Evolutionary conservation across 2,888 invertebrate genomes (phyloP).

Genomic region (Cephus pygmeus): DNA sequence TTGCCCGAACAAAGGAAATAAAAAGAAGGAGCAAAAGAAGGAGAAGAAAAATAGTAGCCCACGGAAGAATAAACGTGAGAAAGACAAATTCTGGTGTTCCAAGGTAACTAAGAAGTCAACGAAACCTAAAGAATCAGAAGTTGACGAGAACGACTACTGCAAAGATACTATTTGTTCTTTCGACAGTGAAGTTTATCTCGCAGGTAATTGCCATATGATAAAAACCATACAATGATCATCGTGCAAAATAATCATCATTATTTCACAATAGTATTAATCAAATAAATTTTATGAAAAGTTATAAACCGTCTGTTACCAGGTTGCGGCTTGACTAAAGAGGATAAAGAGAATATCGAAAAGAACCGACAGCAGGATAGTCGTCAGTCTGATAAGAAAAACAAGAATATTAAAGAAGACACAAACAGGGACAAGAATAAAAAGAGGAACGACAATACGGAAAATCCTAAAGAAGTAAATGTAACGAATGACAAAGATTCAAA

Average conservation of each 20-base stretch:
- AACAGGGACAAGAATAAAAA: background rate
- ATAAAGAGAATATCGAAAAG: constrained; percentile 34
- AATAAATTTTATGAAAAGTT: background rate
- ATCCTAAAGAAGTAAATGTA: background rate
- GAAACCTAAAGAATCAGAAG: background rate
- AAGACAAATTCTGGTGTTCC: constrained; percentile 10
- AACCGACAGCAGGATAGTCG: constrained; percentile 14
- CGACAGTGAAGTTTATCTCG: constrained; percentile 43
- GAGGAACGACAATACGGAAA: background rate
- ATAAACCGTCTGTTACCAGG: constrained; percentile 25
- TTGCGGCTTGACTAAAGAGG: constrained; percentile 36
- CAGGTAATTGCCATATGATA: constrained; percentile 31
- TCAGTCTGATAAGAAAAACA: background rate
- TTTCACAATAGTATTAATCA: background rate
- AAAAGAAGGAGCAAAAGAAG: constrained; percentile 2
- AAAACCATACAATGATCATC: background rate
- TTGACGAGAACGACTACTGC: constrained; percentile 26
- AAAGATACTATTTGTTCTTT: constrained; percentile 44
- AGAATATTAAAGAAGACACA: background rate
- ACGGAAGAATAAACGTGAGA: background rate
- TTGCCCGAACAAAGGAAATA: background rate
- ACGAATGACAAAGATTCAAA: background rate
- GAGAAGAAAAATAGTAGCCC: background rate
- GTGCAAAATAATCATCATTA: background rate
- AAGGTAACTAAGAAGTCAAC: constrained; percentile 2